Evolutionary conservation across 2,113 vertebrate species (phyloP).

Genomic region (Protobothrops mucrosquamatus): DNA sequence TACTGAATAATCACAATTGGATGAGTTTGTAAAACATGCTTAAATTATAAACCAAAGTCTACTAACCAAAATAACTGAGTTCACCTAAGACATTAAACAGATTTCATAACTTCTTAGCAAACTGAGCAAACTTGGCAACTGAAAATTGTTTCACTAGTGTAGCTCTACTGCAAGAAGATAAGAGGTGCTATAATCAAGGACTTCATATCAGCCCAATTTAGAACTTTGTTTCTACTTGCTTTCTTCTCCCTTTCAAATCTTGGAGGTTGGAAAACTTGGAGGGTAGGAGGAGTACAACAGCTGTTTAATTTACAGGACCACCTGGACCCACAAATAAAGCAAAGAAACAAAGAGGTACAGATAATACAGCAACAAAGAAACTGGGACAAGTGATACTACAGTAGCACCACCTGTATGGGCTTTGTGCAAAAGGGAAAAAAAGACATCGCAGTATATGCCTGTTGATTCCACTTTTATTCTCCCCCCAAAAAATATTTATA

Average conservation of each 20-base stretch:
- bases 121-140: neutral
- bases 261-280: neutral
- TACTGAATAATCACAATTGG: neutral
- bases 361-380: neutral
- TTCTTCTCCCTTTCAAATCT: neutral
- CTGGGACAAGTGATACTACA: neutral
- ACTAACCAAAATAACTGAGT: neutral
- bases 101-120: neutral
- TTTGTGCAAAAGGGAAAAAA: too few relatives aligned
- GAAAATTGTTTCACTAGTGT: neutral
- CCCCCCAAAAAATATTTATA: neutral
- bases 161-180: neutral
- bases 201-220: neutral
- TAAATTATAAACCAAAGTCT: neutral
- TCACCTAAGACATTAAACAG: neutral
- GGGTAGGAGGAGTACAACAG: neutral
- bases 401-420: neutral
- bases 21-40: neutral
- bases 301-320: neutral
- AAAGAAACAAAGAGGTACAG: neutral
- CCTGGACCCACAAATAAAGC: neutral
- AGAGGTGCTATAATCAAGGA: neutral
- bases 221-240: neutral
- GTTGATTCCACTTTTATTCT: neutral
- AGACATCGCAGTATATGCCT: neutral